Conservation (phyloP, 2,888 invertebrate genomes). For the Dicycla oo region DNA sequence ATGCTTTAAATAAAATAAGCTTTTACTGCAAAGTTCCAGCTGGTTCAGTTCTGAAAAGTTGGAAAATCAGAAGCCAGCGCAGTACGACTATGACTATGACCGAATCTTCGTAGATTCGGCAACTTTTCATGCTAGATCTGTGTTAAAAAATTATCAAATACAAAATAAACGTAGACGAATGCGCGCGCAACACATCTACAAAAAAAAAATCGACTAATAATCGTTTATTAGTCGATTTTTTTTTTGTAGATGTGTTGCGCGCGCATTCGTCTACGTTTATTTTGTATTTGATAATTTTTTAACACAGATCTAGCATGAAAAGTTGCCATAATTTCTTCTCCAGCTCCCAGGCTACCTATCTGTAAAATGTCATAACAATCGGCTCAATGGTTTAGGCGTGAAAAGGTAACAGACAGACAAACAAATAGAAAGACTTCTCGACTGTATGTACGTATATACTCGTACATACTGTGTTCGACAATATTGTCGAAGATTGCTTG, state of each 20-base stretch:
- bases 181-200: too few relatives aligned
- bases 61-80: neutral
- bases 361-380: neutral
- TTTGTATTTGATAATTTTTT: neutral
- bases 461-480: too few relatives aligned
- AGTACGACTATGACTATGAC: neutral
- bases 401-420: too few relatives aligned
- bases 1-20: neutral
- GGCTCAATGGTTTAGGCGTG: neutral
- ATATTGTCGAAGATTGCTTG: too few relatives aligned
- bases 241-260: neutral
- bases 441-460: too few relatives aligned
- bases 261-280: neutral
- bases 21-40: neutral
- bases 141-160: neutral
- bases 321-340: neutral
- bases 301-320: neutral
- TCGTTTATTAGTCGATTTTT: neutral
- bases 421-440: neutral
- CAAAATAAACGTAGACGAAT: neutral
- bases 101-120: neutral
- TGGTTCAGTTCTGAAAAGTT: neutral
- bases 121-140: neutral
- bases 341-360: too few relatives aligned
- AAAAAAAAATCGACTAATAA: neutral